Conservation (phyloP, 2,797 vertebrate genomes). For the Meriones psammophilus region DNA sequence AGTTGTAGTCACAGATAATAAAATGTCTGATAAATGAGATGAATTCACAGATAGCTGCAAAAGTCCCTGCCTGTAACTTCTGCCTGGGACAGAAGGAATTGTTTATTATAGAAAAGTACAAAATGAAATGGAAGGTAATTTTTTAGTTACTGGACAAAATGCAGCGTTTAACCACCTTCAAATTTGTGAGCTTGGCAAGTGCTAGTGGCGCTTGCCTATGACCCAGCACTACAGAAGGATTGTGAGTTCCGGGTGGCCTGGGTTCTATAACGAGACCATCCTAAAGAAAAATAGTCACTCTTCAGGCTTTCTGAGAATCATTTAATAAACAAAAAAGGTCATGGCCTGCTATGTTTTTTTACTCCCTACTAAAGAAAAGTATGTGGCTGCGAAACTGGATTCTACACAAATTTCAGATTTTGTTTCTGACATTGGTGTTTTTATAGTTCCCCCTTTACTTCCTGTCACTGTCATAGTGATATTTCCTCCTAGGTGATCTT, state of each 20-base stretch:
- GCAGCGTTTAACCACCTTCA: not conserved
- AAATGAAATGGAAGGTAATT: slow-evolving; percentile 21
- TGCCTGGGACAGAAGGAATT: not conserved
- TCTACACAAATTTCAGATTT: not conserved
- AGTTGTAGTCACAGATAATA: not conserved
- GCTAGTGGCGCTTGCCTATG: too few relatives aligned
- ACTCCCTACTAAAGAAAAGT: not conserved
- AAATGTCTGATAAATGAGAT: not conserved
- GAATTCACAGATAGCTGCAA: not conserved
- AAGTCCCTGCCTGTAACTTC: not conserved
- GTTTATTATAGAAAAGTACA: slow-evolving; percentile 34
- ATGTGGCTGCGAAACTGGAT: not conserved
- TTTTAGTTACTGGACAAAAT: slow-evolving; percentile 29
- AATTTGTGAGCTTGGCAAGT: not conserved
- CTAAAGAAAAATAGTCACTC: not conserved
- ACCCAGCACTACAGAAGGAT: not conserved
- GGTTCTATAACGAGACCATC: not conserved
- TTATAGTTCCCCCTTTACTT: not conserved
- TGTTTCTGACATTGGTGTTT: not conserved
- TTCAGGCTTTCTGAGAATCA: not conserved
- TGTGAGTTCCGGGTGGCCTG: not conserved
- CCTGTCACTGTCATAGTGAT: slow-evolving; percentile 2
- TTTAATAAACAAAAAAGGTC: not conserved
- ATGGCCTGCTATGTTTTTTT: not conserved
- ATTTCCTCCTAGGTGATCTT: not conserved